A percentile compares a stretch with the other conserved stretches of the same genome.
phyloP scores from a whole-genome alignment of 2,888 invertebrate species.

The Himalopsyche tibetana region DNA sequence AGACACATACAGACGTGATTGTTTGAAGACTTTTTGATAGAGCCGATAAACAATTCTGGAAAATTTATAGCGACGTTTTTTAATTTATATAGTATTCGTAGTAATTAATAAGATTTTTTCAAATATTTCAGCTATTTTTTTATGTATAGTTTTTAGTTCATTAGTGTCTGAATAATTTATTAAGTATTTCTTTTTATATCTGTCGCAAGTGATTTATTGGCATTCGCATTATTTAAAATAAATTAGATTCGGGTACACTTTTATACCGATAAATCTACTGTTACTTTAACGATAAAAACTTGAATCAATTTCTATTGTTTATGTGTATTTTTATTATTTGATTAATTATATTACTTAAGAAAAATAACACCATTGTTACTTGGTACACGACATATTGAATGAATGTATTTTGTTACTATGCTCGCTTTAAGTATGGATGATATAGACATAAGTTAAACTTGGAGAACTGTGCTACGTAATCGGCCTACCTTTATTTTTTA shows the following conservation, averaged over 20 bases:
- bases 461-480: too few relatives aligned
- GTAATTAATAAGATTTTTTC: constrained; percentile 9
- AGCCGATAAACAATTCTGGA: neutral
- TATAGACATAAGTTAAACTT: too few relatives aligned
- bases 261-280: neutral
- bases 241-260: neutral
- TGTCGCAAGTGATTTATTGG: neutral
- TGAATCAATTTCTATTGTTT: neutral
- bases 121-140: neutral
- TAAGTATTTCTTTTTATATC: constrained; percentile 4
- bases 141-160: neutral
- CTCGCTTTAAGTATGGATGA: too few relatives aligned
- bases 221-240: neutral
- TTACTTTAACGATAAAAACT: neutral
- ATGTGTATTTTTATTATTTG: too few relatives aligned
- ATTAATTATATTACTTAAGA: too few relatives aligned
- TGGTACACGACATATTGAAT: too few relatives aligned
- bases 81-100: neutral
- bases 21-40: neutral
- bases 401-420: too few relatives aligned
- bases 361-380: too few relatives aligned
- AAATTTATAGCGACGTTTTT: constrained; percentile 23
- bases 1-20: neutral
- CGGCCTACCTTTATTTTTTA: too few relatives aligned
- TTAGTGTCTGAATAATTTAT: neutral